Conservation (phyloP, 2,888 invertebrate species). For the Tetragonisca angustula region DNA sequence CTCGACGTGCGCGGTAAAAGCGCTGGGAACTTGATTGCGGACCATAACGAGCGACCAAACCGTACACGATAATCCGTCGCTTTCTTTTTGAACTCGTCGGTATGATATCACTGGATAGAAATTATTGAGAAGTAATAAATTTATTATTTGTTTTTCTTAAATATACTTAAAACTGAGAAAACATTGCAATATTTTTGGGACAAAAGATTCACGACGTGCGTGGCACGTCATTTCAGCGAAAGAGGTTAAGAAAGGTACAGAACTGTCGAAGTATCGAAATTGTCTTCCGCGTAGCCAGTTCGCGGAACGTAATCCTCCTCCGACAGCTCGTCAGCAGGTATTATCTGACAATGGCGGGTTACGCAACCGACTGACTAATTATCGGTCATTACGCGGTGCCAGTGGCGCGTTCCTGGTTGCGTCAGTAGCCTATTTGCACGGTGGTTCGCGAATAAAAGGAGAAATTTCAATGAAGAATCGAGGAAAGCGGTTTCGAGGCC, state of each 20-base stretch:
- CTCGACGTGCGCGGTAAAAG: too few species aligned
- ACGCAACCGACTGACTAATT: constrained; percentile 73
- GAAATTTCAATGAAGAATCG: constrained; percentile 52
- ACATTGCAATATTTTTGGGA: too few species aligned
- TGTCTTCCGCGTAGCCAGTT: constrained; percentile 1
- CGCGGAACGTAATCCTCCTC: constrained; percentile 44
- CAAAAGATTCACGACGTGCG: too few species aligned
- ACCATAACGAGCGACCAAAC: too few species aligned
- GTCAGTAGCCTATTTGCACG: constrained; percentile 66
- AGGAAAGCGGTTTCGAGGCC: constrained; percentile 32
- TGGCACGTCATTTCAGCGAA: too few species aligned
- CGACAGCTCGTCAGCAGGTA: constrained; percentile 42
- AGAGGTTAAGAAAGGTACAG: neutral
- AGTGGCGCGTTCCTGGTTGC: constrained; percentile 68
- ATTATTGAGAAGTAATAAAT: too few species aligned
- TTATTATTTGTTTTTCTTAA: too few species aligned
- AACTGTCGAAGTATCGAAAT: neutral
- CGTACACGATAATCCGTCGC: too few species aligned
- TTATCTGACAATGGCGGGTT: constrained; percentile 65
- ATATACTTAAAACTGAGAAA: too few species aligned
- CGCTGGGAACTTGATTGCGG: too few species aligned
- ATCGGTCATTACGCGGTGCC: constrained; percentile 74
- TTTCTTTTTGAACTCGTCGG: too few species aligned
- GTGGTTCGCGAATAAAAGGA: constrained; percentile 44
- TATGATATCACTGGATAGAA: too few species aligned